Conservation (phyloP, 2,888 invertebrate species). For the Troides helena region DNA sequence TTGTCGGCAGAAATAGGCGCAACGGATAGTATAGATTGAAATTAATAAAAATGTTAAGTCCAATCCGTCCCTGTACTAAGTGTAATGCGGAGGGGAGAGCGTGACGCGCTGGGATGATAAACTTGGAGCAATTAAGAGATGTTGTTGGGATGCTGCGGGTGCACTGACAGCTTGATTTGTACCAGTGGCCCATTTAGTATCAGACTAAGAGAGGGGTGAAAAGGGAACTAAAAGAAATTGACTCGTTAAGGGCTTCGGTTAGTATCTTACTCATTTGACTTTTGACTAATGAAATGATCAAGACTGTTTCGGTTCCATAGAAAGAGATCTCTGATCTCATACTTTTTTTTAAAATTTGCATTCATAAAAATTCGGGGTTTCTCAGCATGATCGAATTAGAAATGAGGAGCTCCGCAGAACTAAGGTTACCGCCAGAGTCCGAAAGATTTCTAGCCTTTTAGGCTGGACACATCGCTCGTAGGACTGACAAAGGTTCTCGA, state of each 20-base stretch:
- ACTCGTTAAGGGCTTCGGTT: not conserved
- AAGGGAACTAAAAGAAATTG: conserved; percentile 8
- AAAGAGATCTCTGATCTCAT: not conserved
- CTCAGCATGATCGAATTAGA: no score
- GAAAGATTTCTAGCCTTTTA: no score
- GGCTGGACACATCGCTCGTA: no score
- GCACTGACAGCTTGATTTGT: conserved; percentile 30
- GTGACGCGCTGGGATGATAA: conserved; percentile 23
- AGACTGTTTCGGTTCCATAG: not conserved
- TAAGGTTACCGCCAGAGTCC: no score
- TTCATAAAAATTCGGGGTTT: no score
- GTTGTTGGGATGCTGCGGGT: conserved; percentile 17
- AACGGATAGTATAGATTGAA: no score
- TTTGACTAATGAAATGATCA: not conserved
- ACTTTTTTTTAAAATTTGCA: not conserved
- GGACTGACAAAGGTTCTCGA: no score
- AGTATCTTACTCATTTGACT: conserved; percentile 21
- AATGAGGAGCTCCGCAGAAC: no score
- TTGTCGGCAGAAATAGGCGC: no score
- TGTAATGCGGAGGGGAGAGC: conserved; percentile 2
- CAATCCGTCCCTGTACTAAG: conserved; percentile 22
- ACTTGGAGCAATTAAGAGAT: conserved; percentile 28
- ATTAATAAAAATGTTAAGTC: not conserved
- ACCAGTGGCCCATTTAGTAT: conserved; percentile 27
- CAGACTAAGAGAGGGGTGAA: conserved; percentile 17